phyloP scores from a whole-genome alignment of 2,113 vertebrate species.

The Aspidoscelis tigris region DNA sequence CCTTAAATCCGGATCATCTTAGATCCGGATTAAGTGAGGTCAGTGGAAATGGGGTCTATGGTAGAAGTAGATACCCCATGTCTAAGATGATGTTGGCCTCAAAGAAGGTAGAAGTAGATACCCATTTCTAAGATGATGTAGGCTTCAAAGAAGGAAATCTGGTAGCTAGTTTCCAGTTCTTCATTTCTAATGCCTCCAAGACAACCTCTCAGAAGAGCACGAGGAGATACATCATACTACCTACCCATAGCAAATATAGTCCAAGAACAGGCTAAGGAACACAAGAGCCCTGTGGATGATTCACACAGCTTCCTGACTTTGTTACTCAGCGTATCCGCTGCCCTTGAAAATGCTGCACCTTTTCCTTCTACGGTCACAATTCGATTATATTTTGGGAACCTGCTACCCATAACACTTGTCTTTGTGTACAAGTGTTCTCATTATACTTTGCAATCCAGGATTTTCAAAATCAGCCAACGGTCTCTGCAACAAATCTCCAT shows the following conservation, averaged over 20 bases:
- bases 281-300: too few species aligned
- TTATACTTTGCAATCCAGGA: background rate
- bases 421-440: background rate
- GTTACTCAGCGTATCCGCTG: too few species aligned
- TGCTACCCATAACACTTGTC: background rate
- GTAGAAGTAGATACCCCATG: too few species aligned
- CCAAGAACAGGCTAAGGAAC: too few species aligned
- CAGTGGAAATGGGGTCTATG: too few species aligned
- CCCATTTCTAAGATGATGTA: background rate
- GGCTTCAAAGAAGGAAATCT: too few species aligned
- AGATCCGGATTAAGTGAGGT: too few species aligned
- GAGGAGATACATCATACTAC: background rate
- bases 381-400: background rate
- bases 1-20: too few species aligned
- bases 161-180: background rate
- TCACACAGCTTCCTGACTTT: background rate
- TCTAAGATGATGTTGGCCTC: too few species aligned
- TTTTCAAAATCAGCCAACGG: background rate
- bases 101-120: background rate
- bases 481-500: too few species aligned
- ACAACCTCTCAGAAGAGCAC: background rate
- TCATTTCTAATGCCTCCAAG: background rate
- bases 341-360: background rate
- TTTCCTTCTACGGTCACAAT: background rate
- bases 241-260: too few species aligned